A percentile compares a stretch with the other conserved stretches of the same genome.
Evolutionary conservation across 2,888 invertebrate species (phyloP).

Genomic region (Formica aserva): DNA sequence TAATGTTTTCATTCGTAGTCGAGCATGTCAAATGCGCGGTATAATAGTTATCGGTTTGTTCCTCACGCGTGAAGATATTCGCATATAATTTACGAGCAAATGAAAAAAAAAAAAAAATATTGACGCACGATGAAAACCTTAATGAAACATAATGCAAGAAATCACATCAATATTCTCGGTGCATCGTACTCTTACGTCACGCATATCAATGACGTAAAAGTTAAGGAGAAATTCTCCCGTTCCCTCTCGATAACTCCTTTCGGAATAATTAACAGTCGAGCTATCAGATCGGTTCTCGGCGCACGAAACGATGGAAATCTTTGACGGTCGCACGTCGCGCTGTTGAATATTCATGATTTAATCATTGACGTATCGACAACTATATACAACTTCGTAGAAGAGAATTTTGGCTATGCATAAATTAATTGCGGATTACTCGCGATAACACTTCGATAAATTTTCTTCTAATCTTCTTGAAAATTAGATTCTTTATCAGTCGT

Average conservation of each 20-base stretch:
- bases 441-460: constrained; percentile 1
- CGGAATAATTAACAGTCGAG: not conserved
- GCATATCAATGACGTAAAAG: constrained; percentile 57
- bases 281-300: constrained; percentile 23
- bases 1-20: constrained; percentile 6
- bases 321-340: not conserved
- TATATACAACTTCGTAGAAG: not conserved
- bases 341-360: constrained; percentile 53
- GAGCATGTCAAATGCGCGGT: not conserved
- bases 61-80: not conserved
- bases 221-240: constrained; percentile 2
- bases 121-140: not conserved
- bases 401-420: not conserved
- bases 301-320: constrained; percentile 15
- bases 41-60: constrained; percentile 17
- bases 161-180: constrained; percentile 53
- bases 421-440: constrained; percentile 24
- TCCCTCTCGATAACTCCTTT: constrained; percentile 19
- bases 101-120: not conserved
- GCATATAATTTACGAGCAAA: constrained; percentile 24
- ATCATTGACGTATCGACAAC: constrained; percentile 10
- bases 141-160: constrained; percentile 9
- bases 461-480: not conserved
- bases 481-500: not conserved
- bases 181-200: constrained; percentile 43